A percentile compares a stretch with the other conserved stretches of the same genome.
These are phyloP conservation scores for Drosophila nannoptera DNA, from an alignment of 1,140 invertebrate species.

Conservation along the genomic window DNA sequence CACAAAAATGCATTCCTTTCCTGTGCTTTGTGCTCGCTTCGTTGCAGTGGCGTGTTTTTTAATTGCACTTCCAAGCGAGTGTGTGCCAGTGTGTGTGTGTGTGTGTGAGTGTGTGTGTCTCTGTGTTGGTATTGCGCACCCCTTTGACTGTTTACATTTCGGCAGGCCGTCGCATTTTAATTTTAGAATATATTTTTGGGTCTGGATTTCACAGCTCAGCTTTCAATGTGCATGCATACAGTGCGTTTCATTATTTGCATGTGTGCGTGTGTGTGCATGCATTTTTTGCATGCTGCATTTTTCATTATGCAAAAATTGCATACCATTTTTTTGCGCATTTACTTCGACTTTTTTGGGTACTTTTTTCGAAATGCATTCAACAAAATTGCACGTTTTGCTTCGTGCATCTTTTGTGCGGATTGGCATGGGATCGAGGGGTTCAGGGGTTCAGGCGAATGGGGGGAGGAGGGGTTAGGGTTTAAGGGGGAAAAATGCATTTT, in stretches of 20 bases:
- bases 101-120: constrained; percentile 15
- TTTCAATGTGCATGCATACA: constrained; percentile 68
- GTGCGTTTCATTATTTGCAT: constrained; percentile 60
- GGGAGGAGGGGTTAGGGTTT: not conserved
- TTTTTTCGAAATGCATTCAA: constrained; percentile 70
- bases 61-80: constrained; percentile 23
- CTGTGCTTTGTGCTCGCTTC: constrained; percentile 45
- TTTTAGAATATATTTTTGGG: constrained; percentile 78
- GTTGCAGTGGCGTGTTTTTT: constrained; percentile 50
- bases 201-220: constrained; percentile 72
- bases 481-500: constrained; percentile 57
- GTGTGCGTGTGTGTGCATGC: constrained; percentile 13
- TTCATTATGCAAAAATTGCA: constrained; percentile 77
- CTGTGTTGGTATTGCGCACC: constrained; percentile 56
- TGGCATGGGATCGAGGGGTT: not conserved
- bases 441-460: not conserved
- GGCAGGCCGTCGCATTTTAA: constrained; percentile 73
- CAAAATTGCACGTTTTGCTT: constrained; percentile 75
- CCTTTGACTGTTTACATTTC: constrained; percentile 76
- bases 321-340: constrained; percentile 62
- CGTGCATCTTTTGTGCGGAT: constrained; percentile 71
- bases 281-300: constrained; percentile 68
- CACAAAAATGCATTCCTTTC: constrained; percentile 72
- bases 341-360: constrained; percentile 54
- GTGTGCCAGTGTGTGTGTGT: constrained; percentile 13